phyloP scores from a whole-genome alignment of 2,888 invertebrate species.

The Xestia c-nigrum region DNA sequence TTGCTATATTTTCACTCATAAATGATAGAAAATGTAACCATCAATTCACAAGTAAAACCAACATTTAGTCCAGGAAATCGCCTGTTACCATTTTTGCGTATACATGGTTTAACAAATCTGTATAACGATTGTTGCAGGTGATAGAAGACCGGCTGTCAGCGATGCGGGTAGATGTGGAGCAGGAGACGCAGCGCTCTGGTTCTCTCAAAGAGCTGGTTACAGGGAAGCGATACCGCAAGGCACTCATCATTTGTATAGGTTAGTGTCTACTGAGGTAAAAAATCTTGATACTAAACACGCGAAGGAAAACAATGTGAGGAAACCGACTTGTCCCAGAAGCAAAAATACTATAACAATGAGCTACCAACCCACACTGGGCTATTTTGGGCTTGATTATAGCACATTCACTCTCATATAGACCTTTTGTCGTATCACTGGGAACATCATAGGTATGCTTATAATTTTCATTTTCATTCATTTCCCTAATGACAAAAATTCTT shows the following conservation, averaged over 20 bases:
- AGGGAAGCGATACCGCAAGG: slow-evolving; percentile 86
- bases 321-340: too few species aligned
- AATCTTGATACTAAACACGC: not conserved
- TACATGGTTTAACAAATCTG: not conserved
- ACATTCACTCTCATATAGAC: too few species aligned
- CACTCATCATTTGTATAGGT: slow-evolving; percentile 82
- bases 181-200: slow-evolving; percentile 85
- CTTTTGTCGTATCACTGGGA: too few species aligned
- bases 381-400: too few species aligned
- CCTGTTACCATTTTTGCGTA: too few species aligned
- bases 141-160: slow-evolving; percentile 75
- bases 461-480: not conserved
- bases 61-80: too few species aligned
- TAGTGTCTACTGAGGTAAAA: slow-evolving; percentile 25
- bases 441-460: too few species aligned
- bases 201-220: slow-evolving; percentile 85
- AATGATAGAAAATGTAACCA: too few species aligned
- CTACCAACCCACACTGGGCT: too few species aligned
- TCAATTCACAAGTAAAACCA: too few species aligned
- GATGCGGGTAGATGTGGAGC: slow-evolving; percentile 82
- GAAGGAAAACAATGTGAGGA: not conserved
- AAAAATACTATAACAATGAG: too few species aligned
- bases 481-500: slow-evolving; percentile 4
- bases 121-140: slow-evolving; percentile 67
- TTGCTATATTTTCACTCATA: too few species aligned